A percentile compares a stretch with the other conserved stretches of the same genome.
phyloP scores from a whole-genome alignment of 2,888 invertebrate genomes.

The Cyaniris semiargus region DNA sequence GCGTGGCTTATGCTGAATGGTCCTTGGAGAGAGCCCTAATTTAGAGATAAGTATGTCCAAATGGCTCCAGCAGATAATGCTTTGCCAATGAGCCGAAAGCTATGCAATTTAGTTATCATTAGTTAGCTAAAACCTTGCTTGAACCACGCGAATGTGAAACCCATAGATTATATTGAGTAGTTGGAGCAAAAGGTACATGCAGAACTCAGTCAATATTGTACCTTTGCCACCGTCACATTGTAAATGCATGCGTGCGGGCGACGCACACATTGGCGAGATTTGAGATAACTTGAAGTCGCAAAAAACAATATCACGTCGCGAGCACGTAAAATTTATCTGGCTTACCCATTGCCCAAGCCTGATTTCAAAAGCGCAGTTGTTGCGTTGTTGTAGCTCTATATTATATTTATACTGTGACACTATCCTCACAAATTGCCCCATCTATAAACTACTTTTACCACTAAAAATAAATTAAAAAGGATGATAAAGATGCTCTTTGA shows the following conservation, averaged over 20 bases:
- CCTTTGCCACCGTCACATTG: too few relatives aligned
- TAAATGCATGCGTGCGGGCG: too few relatives aligned
- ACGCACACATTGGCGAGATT: too few relatives aligned
- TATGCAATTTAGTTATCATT: constrained; percentile 59
- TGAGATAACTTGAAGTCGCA: too few relatives aligned
- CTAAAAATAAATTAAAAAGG: background rate
- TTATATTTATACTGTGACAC: too few relatives aligned
- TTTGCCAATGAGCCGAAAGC: constrained; percentile 59
- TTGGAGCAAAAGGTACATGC: background rate
- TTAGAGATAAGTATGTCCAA: constrained; percentile 47
- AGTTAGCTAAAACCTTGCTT: constrained; percentile 42
- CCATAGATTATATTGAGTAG: background rate
- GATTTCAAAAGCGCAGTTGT: too few relatives aligned
- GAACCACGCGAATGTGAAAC: constrained; percentile 24
- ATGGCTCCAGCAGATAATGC: constrained; percentile 68
- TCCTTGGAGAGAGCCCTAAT: constrained; percentile 49
- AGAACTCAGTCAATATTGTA: too few relatives aligned
- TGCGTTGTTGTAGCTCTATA: too few relatives aligned
- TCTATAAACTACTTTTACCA: background rate
- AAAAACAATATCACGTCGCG: too few relatives aligned
- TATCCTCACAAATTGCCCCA: background rate
- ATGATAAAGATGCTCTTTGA: background rate
- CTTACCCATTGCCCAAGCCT: too few relatives aligned
- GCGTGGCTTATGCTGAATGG: constrained; percentile 38
- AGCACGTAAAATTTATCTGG: too few relatives aligned